Conservation (phyloP, 2,888 invertebrate genomes). For the Lasioglossum morio region DNA sequence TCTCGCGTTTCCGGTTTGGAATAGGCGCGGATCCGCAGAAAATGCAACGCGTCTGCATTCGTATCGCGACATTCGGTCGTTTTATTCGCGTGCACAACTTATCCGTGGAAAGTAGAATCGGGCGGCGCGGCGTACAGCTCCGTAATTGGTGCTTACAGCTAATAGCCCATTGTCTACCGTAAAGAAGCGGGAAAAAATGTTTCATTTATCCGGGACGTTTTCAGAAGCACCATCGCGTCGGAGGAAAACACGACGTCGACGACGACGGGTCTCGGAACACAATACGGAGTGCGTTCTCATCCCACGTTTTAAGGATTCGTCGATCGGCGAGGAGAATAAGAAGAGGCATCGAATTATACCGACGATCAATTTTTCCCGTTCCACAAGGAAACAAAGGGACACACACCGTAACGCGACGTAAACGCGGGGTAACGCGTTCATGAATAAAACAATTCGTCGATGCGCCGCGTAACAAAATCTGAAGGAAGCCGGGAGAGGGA, state of each 20-base stretch:
- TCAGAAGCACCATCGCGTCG: constrained; percentile 33
- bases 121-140: constrained; percentile 22
- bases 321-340: constrained; percentile 26
- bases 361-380: constrained; percentile 30
- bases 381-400: constrained; percentile 35
- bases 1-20: constrained; percentile 17
- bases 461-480: neutral
- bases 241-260: constrained; percentile 35
- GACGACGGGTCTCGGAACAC: constrained; percentile 47
- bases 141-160: constrained; percentile 63
- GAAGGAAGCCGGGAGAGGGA: neutral
- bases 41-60: neutral
- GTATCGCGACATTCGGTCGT: constrained; percentile 8
- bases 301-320: constrained; percentile 53
- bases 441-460: constrained; percentile 4
- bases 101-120: constrained; percentile 47
- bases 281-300: constrained; percentile 50
- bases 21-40: neutral
- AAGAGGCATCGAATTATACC: constrained; percentile 48
- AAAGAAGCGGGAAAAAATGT: constrained; percentile 58
- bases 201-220: constrained; percentile 57
- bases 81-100: constrained; percentile 45
- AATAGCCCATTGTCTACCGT: constrained; percentile 63
- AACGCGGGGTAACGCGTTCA: neutral
- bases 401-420: neutral